A percentile compares a stretch with the other conserved stretches of the same genome.
Conservation (phyloP, 2,113 vertebrate species). For the Cygnus atratus region DNA sequence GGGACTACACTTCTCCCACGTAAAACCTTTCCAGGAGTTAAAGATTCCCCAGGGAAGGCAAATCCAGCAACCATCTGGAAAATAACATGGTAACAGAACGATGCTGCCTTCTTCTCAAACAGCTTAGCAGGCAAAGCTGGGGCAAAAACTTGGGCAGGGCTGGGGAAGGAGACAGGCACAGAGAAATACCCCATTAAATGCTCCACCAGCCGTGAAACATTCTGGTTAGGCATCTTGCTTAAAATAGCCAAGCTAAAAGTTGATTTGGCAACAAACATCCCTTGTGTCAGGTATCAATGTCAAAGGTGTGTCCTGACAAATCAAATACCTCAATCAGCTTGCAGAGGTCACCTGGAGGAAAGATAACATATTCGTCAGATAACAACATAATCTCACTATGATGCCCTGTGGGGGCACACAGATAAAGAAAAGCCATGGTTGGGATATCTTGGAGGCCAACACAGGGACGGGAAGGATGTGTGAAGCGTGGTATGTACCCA, state of each 20-base stretch:
- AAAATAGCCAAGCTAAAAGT: neutral
- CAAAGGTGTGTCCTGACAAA: neutral
- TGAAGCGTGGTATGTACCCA: neutral
- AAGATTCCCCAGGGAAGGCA: neutral
- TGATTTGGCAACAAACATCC: neutral
- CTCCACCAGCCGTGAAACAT: neutral
- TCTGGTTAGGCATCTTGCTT: neutral
- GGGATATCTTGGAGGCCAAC: neutral
- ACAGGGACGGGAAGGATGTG: neutral
- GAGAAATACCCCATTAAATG: neutral
- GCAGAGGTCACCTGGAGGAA: neutral
- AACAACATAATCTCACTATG: neutral
- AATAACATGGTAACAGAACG: neutral
- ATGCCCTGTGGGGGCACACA: neutral
- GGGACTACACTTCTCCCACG: neutral
- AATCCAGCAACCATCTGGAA: neutral
- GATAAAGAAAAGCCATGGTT: neutral
- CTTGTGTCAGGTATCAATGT: neutral
- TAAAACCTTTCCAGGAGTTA: neutral
- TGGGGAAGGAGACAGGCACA: neutral
- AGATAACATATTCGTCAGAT: neutral
- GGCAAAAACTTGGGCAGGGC: neutral
- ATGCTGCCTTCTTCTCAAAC: neutral
- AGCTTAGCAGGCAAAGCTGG: neutral
- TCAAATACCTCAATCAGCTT: neutral